Base-by-base conservation (phyloP, 2,113 vertebrate species). In the Colius striatus region DNA sequence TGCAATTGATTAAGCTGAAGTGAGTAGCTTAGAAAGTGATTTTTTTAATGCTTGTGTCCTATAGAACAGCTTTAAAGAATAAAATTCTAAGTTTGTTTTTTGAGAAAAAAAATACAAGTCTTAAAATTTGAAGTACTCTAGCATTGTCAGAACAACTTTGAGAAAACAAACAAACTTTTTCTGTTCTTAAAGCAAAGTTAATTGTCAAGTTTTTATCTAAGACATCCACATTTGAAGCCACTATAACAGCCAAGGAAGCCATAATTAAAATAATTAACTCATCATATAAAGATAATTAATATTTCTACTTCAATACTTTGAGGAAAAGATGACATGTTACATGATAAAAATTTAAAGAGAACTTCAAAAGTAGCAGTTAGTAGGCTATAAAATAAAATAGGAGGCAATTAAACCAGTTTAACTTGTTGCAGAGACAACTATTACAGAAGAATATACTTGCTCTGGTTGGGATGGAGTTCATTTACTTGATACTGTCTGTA, bases 251-350 rank as follows among this genome's bases (percentile, higher is more conserved):
- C 32, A 71, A 85, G 43, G 25, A 90, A 83, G 63, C 29, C n/a
- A 63, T 90, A 88, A 96, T 88, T 94, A 96, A 79, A 83, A 57
- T 89, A 91, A 96, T 96, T 96, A 94, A 79, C 30, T 75, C 85
- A 90, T 93, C 92, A 93, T 36, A 80, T 43, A 77, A 26, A 88
- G 4, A 1, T 91, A 90, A 92, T 95, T 89, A 84, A 45, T 83
- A 86, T 83, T 80, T 89, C 87, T 84, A 78, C 89, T 91, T 94
- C 66, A 93, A 6, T 62, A 84, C 55, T 74, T 20, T 45, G 32
- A 76, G 68, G 47, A 90, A 92, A 82, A 80, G 58, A 50, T 66
- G 65, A 82, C 92, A 76, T 75, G 91, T 67, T 81, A 92, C 92
- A 95, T 10, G 76, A 74, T 26, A 53, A 16, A 86, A 80, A 70